These are phyloP conservation scores for Cyrtodaria siliqua DNA, from an alignment of 2,888 invertebrate species.

Conservation along the genomic window DNA sequence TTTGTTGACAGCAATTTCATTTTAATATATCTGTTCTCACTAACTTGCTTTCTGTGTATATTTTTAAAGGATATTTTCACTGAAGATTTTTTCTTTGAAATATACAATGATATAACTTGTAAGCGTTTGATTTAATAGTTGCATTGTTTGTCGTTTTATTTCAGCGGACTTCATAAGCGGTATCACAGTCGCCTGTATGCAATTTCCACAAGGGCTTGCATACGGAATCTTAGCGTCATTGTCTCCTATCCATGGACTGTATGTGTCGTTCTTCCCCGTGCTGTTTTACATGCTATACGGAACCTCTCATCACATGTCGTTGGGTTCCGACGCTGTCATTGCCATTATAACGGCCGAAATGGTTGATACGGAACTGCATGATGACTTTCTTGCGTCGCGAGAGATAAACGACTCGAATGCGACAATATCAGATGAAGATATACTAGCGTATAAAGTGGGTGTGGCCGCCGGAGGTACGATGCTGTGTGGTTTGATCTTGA, in stretches of 20 bases:
- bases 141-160: too few relatives aligned
- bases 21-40: too few relatives aligned
- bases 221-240: constrained; percentile 77
- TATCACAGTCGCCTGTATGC: constrained; percentile 78
- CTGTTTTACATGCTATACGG: constrained; percentile 78
- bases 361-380: constrained; percentile 55
- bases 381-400: background rate
- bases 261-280: constrained; percentile 78
- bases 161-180: constrained; percentile 76
- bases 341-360: constrained; percentile 78
- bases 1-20: too few relatives aligned
- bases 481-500: constrained; percentile 68
- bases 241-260: constrained; percentile 75
- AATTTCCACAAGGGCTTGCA: constrained; percentile 82
- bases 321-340: constrained; percentile 79
- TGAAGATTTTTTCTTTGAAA: too few relatives aligned
- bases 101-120: too few relatives aligned
- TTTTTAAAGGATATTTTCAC: too few relatives aligned
- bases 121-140: too few relatives aligned
- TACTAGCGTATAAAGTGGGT: constrained; percentile 59
- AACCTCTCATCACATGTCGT: constrained; percentile 73
- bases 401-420: constrained; percentile 3
- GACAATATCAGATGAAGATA: constrained; percentile 24
- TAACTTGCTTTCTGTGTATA: too few relatives aligned
- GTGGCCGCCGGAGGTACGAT: constrained; percentile 71